Evolutionary conservation across 2,797 vertebrate genomes (phyloP).

Genomic region (Phyllotis vaccarum): DNA sequence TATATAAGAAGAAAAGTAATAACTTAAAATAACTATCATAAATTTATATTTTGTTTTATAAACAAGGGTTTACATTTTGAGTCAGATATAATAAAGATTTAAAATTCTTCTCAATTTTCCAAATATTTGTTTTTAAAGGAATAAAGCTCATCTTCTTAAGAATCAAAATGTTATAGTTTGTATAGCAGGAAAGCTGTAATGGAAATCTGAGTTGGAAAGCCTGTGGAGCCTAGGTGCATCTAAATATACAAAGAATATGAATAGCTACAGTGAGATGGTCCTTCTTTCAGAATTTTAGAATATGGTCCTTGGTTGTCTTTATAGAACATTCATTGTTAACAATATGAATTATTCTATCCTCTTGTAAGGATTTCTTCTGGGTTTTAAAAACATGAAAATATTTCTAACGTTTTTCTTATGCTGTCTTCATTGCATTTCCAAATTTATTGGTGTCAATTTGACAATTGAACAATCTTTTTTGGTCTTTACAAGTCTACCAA

Average conservation of each 20-base stretch:
- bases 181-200: background rate
- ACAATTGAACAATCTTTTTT: conserved; percentile 4
- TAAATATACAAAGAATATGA: background rate
- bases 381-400: background rate
- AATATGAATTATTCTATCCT: conserved; percentile 11
- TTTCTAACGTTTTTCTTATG: conserved; percentile 14
- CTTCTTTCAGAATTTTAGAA: conserved; percentile 51
- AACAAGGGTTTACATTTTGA: background rate
- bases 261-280: background rate
- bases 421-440: background rate
- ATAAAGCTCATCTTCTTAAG: background rate
- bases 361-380: conserved; percentile 11
- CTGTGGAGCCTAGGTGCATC: background rate
- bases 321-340: conserved; percentile 43
- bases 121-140: background rate
- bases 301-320: conserved; percentile 39
- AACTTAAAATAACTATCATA: background rate
- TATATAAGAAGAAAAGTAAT: conserved; percentile 3
- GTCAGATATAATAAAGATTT: background rate
- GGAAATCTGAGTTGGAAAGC: background rate
- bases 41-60: background rate
- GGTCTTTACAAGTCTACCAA: background rate
- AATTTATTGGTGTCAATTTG: conserved; percentile 1
- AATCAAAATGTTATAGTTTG: conserved; percentile 23
- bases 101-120: background rate